These are phyloP conservation scores for Benthochromis sp. DNA, from an alignment of 2,113 vertebrate species.

Conservation along the genomic window DNA sequence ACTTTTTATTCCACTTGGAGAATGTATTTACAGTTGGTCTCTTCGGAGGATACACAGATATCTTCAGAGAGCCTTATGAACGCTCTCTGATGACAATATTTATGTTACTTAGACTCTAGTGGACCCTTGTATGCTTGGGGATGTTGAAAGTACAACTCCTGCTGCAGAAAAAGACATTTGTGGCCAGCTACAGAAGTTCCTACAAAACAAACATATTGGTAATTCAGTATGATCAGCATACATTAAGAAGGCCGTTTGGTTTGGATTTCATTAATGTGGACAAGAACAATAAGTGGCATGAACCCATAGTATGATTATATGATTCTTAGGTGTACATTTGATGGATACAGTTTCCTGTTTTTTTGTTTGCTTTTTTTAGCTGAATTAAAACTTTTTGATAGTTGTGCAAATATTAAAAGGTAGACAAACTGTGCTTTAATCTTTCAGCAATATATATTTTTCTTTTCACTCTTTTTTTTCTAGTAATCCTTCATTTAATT, in stretches of 20 bases:
- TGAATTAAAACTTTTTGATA: neutral
- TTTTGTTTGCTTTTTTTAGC: neutral
- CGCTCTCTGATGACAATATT: neutral
- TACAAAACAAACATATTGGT: neutral
- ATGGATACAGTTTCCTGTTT: neutral
- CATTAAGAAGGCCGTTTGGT: neutral
- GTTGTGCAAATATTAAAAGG: neutral
- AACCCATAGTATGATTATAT: neutral
- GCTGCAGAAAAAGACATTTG: neutral
- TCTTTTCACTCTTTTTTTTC: neutral
- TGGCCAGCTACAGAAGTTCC: neutral
- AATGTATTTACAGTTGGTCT: too few relatives aligned
- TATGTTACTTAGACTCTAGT: neutral
- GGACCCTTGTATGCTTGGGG: neutral
- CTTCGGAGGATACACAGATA: neutral
- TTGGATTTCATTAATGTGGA: neutral
- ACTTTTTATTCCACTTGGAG: neutral
- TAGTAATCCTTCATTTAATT: constrained; percentile 18
- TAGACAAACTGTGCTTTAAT: neutral
- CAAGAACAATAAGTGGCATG: neutral
- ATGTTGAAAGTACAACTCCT: neutral
- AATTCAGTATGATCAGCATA: neutral
- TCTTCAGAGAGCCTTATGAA: neutral
- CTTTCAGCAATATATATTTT: neutral
- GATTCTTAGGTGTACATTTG: neutral